Base-by-base conservation (phyloP, 2,888 invertebrate species). In the Meiosimyza decipiens region DNA sequence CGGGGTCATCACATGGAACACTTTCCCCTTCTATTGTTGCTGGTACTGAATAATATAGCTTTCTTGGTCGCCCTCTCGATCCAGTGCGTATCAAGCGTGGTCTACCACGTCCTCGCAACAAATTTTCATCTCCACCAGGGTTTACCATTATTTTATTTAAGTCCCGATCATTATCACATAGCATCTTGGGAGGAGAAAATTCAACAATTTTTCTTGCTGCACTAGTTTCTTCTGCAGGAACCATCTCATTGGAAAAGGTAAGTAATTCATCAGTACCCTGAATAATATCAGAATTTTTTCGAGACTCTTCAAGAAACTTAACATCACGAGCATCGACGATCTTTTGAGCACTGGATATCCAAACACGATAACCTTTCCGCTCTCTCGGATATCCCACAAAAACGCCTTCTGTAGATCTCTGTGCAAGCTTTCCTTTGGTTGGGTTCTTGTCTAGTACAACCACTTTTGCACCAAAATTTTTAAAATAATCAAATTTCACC, bases 381-480 rank as follows among this genome's bases (percentile, higher is more conserved):
- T 69, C 73, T 50, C 69, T n/a, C 18, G 73, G 70, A 63, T 73
- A 73, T 15, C 72, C 72, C 18, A 74, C 63, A 52, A 75, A 74
- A 1, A 72, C 68, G 13, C 74, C 75, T 74, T 75, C 73, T 16
- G 60, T 16, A 15, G 72, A 55, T 71, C 71, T 59, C 13, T 65
- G 63, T 9, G 65, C 65, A 49, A 74, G 55, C 47, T 73, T 75
- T 22, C 64, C 70, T 52, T 74, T 73, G 3, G 11, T 54, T 28
- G 66, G 69, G 51, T 66, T 64, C 22, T 75, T 74, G 28, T 75
- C 62, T 28, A 75, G 16, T 7, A 79, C 80, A 77, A 81, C 80
- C 12, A 81, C 82, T 69, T 79, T 62, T 16, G 78, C 77, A 11
- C 87, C 87, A 81, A 88, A 88, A 47, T 82, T 78, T 54, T 78